phyloP scores from a whole-genome alignment of 2,888 invertebrate species.

The Hyalella azteca region DNA sequence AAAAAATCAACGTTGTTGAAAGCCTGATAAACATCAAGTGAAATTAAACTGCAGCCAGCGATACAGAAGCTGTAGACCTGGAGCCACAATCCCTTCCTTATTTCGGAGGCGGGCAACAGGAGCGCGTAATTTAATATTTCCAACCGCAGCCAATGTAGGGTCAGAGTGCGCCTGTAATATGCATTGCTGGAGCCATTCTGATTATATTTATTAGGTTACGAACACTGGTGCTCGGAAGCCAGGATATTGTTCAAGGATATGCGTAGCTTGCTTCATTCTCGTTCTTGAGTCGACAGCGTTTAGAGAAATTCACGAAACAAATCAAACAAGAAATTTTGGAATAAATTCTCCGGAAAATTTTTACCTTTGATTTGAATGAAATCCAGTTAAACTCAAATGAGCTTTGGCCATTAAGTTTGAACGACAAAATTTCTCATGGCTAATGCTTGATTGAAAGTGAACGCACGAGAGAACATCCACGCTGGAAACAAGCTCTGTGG shows the following conservation, averaged over 20 bases:
- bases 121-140: constrained; percentile 18
- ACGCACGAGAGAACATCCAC: no score
- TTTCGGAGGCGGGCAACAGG: not conserved
- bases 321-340: constrained; percentile 17
- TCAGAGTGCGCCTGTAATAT: constrained; percentile 29
- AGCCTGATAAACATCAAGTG: not conserved
- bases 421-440: not conserved
- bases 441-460: not conserved
- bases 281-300: constrained; percentile 2
- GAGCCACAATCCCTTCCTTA: not conserved
- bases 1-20: no score
- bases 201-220: not conserved
- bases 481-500: no score
- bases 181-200: constrained; percentile 25
- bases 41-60: not conserved
- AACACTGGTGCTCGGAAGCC: not conserved
- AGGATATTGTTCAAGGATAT: constrained; percentile 21
- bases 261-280: not conserved
- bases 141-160: constrained; percentile 30
- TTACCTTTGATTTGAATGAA: constrained; percentile 8
- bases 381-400: constrained; percentile 14
- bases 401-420: not conserved
- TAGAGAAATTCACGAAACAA: constrained; percentile 14
- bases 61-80: not conserved
- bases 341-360: not conserved